Evolutionary conservation across 1,140 invertebrate species (phyloP).

Genomic region (Coenobita brevimanus): DNA sequence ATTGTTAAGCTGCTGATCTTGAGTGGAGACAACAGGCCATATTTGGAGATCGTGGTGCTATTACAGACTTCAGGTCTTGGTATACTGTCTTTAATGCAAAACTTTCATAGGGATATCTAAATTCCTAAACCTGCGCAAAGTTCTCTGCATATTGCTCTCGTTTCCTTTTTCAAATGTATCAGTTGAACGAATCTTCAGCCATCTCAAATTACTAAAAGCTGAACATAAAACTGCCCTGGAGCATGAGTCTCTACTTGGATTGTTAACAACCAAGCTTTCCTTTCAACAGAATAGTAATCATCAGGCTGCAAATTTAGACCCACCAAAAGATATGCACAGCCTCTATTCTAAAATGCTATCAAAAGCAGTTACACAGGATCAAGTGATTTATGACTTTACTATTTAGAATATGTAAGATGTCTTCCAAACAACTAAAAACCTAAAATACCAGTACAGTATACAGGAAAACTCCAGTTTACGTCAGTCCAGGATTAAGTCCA

Average conservation of each 20-base stretch:
- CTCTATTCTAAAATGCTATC: neutral
- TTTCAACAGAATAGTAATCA: neutral
- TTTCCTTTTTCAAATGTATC: slow-evolving; percentile 6
- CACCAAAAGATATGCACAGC: neutral
- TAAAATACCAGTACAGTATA: too few species aligned
- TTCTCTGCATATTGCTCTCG: slow-evolving; percentile 2
- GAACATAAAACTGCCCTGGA: slow-evolving; percentile 15
- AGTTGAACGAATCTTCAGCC: slow-evolving; percentile 26
- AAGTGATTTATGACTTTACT: neutral
- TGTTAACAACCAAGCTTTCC: neutral
- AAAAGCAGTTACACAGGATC: neutral
- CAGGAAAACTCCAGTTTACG: too few species aligned
- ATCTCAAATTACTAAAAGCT: neutral
- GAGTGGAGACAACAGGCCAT: slow-evolving; percentile 21
- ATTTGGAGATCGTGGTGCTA: neutral
- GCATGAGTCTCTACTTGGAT: neutral
- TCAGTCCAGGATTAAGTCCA: too few species aligned
- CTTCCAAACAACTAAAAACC: too few species aligned
- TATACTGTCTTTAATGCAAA: neutral
- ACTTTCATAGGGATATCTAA: neutral
- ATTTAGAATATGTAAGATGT: too few species aligned
- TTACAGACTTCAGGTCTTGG: neutral
- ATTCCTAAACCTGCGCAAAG: neutral
- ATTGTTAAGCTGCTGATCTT: slow-evolving; percentile 21
- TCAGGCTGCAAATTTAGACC: neutral